Conservation (phyloP, 2,797 vertebrate species). For the Crax fasciolata region DNA sequence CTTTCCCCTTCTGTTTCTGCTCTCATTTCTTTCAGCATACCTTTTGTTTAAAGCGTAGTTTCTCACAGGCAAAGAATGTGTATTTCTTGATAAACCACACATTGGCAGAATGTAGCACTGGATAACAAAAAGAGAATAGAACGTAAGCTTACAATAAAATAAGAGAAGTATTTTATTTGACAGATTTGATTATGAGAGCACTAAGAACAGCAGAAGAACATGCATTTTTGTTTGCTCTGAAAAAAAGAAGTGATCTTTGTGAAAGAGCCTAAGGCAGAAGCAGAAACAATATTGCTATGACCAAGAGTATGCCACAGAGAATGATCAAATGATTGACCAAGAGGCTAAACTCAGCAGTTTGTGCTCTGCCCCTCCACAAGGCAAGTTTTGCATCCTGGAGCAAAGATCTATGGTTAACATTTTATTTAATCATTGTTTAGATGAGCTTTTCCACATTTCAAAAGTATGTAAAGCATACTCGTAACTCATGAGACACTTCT, state of each 20-base stretch:
- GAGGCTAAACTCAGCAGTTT: not conserved
- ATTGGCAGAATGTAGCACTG: not conserved
- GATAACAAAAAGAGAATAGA: not conserved
- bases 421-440: not conserved
- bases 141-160: not conserved
- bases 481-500: not conserved
- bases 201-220: not conserved
- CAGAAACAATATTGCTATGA: not conserved
- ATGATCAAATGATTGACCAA: not conserved
- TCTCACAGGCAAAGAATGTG: not conserved
- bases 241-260: not conserved
- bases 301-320: not conserved
- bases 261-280: not conserved
- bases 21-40: not conserved
- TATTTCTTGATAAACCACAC: not conserved
- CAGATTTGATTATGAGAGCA: not conserved
- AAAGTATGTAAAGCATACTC: not conserved
- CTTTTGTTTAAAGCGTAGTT: not conserved
- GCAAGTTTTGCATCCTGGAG: not conserved
- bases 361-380: not conserved
- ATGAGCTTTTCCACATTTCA: not conserved
- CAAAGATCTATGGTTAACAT: not conserved
- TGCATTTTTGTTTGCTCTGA: not conserved
- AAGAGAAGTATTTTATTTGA: not conserved
- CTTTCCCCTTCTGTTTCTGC: not conserved